A percentile compares a stretch with the other conserved stretches of the same genome.
These are phyloP conservation scores for Drosophila willistoni DNA, from an alignment of 1,140 invertebrate species.

Conservation along the genomic window DNA sequence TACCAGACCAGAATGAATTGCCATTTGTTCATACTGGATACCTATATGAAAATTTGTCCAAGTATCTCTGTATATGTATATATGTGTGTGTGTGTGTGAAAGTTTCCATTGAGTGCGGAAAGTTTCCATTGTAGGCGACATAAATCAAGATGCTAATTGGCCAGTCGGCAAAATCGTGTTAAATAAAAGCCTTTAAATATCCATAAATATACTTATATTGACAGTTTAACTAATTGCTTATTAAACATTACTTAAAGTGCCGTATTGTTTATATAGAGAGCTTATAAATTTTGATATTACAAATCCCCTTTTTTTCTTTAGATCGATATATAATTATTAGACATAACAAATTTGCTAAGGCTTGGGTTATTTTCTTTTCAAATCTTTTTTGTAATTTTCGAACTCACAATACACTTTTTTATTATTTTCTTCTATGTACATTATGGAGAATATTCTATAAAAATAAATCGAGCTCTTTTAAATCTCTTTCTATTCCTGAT, in stretches of 20 bases:
- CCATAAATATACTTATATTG: not conserved
- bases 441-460: too few species aligned
- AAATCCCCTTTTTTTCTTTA: too few species aligned
- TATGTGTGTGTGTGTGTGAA: not conserved
- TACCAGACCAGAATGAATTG: slow-evolving; percentile 39
- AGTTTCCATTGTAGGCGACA: slow-evolving; percentile 27
- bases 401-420: too few species aligned
- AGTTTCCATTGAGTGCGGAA: slow-evolving; percentile 6
- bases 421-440: too few species aligned
- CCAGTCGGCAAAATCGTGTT: slow-evolving; percentile 30
- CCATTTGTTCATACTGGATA: slow-evolving; percentile 43
- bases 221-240: not conserved
- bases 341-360: too few species aligned
- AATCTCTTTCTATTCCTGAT: too few species aligned
- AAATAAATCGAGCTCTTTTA: too few species aligned
- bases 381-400: too few species aligned
- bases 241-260: not conserved
- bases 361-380: too few species aligned
- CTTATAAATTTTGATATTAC: too few species aligned
- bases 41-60: slow-evolving; percentile 12
- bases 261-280: too few species aligned
- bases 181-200: slow-evolving; percentile 24
- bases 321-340: too few species aligned
- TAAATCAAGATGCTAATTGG: slow-evolving; percentile 54
- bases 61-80: slow-evolving; percentile 10